Conservation (phyloP, 2,888 invertebrate genomes). For the Amiota minor region DNA sequence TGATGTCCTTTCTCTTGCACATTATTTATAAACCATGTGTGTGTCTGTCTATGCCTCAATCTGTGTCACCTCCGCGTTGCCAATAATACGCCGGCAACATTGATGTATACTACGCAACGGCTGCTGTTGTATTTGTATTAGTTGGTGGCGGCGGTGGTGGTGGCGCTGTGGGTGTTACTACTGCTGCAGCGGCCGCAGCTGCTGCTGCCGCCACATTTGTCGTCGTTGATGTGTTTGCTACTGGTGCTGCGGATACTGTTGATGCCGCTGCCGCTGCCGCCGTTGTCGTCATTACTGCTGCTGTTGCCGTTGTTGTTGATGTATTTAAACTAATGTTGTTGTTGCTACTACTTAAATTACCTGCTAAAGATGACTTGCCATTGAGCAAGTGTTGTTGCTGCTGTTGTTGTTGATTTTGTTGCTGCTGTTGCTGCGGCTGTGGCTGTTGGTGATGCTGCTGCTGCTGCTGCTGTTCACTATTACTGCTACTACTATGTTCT, state of each 20-base stretch:
- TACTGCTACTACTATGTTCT: constrained; percentile 34
- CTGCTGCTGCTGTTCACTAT: constrained; percentile 37
- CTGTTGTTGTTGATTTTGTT: constrained; percentile 30
- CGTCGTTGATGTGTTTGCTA: constrained; percentile 36
- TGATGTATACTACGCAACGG: constrained; percentile 73
- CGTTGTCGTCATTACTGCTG: constrained; percentile 40
- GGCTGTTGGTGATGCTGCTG: constrained; percentile 39
- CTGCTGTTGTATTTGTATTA: constrained; percentile 69
- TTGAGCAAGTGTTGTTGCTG: constrained; percentile 21
- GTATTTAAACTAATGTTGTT: constrained; percentile 35
- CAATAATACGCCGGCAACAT: constrained; percentile 67
- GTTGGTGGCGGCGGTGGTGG: constrained; percentile 61
- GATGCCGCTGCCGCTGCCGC: constrained; percentile 39
- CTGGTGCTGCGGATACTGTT: constrained; percentile 33
- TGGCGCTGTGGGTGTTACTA: constrained; percentile 42
- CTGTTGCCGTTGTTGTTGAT: constrained; percentile 20
- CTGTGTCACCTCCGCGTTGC: constrained; percentile 43
- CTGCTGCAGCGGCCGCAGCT: constrained; percentile 53
- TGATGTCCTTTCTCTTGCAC: background rate
- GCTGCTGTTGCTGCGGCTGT: background rate
- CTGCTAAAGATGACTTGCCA: constrained; percentile 41
- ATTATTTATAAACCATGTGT: background rate
- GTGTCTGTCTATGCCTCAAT: constrained; percentile 28
- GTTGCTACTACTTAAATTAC: constrained; percentile 48
- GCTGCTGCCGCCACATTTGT: constrained; percentile 41